Conservation (phyloP, 2,797 vertebrate genomes). For the Crocodylus rhombifer region DNA sequence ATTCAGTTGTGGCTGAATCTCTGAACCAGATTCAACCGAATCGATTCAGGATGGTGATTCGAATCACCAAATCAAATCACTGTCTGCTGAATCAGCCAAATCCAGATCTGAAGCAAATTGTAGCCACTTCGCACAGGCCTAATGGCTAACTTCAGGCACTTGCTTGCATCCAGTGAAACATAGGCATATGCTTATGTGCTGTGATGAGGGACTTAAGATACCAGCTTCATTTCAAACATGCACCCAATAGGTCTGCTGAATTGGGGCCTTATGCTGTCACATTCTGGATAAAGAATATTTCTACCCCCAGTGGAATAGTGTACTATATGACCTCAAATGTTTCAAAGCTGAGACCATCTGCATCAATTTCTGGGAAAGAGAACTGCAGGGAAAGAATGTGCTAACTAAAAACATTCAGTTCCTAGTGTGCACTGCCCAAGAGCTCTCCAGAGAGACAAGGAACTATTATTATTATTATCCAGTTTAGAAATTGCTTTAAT, state of each 20-base stretch:
- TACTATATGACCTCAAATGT: neutral
- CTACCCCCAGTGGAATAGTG: neutral
- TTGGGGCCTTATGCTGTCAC: neutral
- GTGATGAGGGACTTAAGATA: neutral
- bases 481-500: conserved; percentile 17
- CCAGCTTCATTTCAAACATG: neutral
- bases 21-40: no score
- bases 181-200: rapidly evolving
- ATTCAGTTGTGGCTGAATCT: no score
- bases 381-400: neutral
- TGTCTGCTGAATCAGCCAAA: no score
- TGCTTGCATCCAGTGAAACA: neutral
- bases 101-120: no score
- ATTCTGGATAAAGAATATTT: neutral
- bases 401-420: neutral
- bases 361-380: neutral
- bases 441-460: conserved; percentile 5
- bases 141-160: neutral
- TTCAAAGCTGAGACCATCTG: neutral
- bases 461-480: conserved; percentile 32
- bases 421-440: neutral
- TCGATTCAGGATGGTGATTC: no score
- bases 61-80: no score
- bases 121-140: no score
- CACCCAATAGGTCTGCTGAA: neutral